These are phyloP conservation scores for Microplitis mediator DNA, from an alignment of 1,140 invertebrate species.

Conservation along the genomic window DNA sequence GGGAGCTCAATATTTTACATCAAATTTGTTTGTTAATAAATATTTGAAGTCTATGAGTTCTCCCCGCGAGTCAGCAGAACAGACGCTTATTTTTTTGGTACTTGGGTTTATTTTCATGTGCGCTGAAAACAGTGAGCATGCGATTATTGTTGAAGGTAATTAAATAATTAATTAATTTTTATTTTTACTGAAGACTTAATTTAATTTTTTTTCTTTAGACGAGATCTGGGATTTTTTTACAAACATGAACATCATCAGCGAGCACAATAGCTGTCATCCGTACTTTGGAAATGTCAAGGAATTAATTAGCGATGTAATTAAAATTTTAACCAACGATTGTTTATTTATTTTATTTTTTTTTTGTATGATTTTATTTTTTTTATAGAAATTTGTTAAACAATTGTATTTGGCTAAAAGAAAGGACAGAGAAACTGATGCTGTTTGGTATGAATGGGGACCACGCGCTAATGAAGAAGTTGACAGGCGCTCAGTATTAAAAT, in stretches of 20 bases:
- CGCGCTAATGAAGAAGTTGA: not conserved
- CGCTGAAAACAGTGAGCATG: not conserved
- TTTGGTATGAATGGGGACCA: not conserved
- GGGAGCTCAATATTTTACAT: not conserved
- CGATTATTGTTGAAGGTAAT: not conserved
- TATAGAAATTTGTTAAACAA: not conserved
- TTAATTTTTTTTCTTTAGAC: not conserved
- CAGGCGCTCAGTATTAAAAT: not conserved
- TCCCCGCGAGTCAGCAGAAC: not conserved
- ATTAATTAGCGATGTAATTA: not conserved
- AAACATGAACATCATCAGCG: not conserved
- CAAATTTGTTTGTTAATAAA: not conserved
- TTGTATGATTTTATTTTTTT: not conserved
- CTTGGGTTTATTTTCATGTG: not conserved
- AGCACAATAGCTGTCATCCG: not conserved
- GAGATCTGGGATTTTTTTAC: not conserved
- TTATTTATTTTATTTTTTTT: not conserved
- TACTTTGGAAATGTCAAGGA: not conserved
- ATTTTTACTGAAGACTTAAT: not conserved
- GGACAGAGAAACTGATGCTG: not conserved
- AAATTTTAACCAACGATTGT: not conserved
- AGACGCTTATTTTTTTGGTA: not conserved
- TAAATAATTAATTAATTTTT: not conserved
- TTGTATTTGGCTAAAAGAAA: not conserved
- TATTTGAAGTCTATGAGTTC: not conserved